These are phyloP conservation scores for Leucophora obtusa DNA, from an alignment of 2,888 invertebrate genomes.

Conservation along the genomic window DNA sequence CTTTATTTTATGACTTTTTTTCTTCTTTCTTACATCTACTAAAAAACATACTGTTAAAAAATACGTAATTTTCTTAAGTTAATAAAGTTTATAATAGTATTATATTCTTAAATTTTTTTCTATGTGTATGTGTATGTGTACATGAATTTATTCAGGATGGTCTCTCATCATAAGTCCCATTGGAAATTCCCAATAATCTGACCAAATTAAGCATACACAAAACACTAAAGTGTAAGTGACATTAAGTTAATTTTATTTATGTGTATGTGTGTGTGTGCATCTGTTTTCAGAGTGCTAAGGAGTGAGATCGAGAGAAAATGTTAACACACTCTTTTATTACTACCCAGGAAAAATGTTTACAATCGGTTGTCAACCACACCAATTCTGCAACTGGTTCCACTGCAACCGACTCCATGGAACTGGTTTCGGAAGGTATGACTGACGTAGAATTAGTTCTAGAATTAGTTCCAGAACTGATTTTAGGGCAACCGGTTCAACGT, in stretches of 20 bases:
- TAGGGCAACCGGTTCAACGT: too few species aligned
- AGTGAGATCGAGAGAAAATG: too few species aligned
- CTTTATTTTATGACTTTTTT: constrained; percentile 17
- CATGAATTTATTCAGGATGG: neutral
- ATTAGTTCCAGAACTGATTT: too few species aligned
- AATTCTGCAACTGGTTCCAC: too few species aligned
- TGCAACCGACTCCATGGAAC: too few species aligned
- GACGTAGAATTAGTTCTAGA: too few species aligned
- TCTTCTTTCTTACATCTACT: neutral
- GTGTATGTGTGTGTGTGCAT: constrained; percentile 55
- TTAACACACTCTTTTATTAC: too few species aligned
- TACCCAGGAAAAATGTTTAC: too few species aligned
- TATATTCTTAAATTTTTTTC: neutral
- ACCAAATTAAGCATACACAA: constrained; percentile 74
- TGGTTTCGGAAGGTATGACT: too few species aligned
- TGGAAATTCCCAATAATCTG: constrained; percentile 76
- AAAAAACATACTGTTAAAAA: constrained; percentile 6
- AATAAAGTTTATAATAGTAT: constrained; percentile 40
- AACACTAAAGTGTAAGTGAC: constrained; percentile 77
- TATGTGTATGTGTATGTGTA: neutral
- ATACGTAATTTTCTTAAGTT: constrained; percentile 17
- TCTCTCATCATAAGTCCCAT: constrained; percentile 67
- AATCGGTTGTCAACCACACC: too few species aligned
- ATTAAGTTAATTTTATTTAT: constrained; percentile 75
- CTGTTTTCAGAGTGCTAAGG: constrained; percentile 30